Evolutionary conservation across 2,113 vertebrate genomes (phyloP).

Genomic region (Lota lota): DNA sequence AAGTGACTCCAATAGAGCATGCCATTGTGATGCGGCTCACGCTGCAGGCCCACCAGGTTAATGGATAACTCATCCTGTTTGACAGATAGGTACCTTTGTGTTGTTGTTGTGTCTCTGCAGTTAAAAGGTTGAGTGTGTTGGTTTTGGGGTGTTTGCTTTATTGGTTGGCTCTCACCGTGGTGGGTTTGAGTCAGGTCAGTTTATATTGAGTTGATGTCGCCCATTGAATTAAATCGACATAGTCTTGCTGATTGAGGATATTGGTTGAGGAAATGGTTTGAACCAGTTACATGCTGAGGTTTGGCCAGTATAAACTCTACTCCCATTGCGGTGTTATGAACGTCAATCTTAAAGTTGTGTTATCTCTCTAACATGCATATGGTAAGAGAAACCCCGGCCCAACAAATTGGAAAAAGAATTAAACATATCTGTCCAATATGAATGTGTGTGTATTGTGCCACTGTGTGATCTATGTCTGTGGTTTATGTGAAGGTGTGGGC

Average conservation of each 20-base stretch:
- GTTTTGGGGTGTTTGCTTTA: conserved; percentile 6
- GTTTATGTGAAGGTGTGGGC: conserved; percentile 79
- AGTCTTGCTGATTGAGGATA: not conserved
- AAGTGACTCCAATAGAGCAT: conserved; percentile 44
- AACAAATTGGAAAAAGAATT: not conserved
- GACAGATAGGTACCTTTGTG: conserved; percentile 52
- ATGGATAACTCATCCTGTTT: conserved; percentile 50
- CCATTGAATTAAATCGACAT: not conserved
- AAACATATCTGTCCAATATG: not conserved
- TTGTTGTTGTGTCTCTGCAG: not conserved
- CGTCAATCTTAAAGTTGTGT: not conserved
- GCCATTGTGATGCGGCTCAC: conserved; percentile 27
- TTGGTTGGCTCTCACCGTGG: no score
- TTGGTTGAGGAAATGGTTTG: not conserved
- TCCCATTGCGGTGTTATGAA: not conserved
- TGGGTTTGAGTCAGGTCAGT: conserved; percentile 13
- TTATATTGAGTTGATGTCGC: conserved; percentile 10
- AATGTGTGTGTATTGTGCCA: not conserved
- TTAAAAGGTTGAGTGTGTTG: conserved; percentile 2
- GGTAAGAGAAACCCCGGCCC: no score
- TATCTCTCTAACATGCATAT: not conserved
- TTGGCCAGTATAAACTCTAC: not conserved
- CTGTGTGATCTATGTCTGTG: conserved; percentile 4
- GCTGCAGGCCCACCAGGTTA: conserved; percentile 47
- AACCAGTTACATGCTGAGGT: not conserved